Percentiles rank a stretch among this genome's conserved stretches.
Conservation (phyloP, 2,888 invertebrate genomes). For the Anodontia alba region DNA sequence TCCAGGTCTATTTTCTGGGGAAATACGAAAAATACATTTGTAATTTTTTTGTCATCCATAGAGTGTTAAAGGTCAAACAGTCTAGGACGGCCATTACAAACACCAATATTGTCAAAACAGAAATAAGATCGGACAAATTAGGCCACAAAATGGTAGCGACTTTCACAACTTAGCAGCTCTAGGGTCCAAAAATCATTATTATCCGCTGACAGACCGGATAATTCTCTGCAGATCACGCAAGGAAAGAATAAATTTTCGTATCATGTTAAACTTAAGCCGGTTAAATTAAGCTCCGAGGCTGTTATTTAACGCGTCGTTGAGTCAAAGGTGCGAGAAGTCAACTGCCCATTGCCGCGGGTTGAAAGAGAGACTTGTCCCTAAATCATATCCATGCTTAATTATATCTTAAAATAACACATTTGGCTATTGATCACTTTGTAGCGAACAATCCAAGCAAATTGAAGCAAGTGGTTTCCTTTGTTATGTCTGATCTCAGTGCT, state of each 20-base stretch:
- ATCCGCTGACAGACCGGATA: conserved; percentile 28
- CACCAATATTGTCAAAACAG: not conserved
- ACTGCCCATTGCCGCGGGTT: conserved; percentile 36
- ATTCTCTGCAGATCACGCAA: conserved; percentile 17
- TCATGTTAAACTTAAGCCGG: conserved; percentile 1
- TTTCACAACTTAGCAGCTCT: conserved; percentile 11
- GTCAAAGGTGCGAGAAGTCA: conserved; percentile 52
- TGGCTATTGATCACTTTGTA: conserved; percentile 48
- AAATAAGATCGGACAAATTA: conserved; percentile 5
- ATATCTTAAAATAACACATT: conserved; percentile 66
- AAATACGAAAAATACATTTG: too few species aligned
- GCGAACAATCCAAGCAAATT: conserved; percentile 54
- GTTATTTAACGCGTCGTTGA: conserved; percentile 14
- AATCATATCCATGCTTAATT: conserved; percentile 55
- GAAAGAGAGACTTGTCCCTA: conserved; percentile 40
- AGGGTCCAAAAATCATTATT: conserved; percentile 56
- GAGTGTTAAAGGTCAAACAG: too few species aligned
- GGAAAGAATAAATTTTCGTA: conserved; percentile 18
- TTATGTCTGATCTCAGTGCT: not conserved
- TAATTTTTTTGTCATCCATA: too few species aligned
- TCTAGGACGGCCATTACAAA: not conserved
- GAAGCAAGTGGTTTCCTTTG: conserved; percentile 47
- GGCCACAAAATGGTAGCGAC: conserved; percentile 9
- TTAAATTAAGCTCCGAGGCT: conserved; percentile 11
- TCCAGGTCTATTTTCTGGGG: too few species aligned